phyloP scores from a whole-genome alignment of 2,113 vertebrate genomes.

The Entosphenus tridentatus region DNA sequence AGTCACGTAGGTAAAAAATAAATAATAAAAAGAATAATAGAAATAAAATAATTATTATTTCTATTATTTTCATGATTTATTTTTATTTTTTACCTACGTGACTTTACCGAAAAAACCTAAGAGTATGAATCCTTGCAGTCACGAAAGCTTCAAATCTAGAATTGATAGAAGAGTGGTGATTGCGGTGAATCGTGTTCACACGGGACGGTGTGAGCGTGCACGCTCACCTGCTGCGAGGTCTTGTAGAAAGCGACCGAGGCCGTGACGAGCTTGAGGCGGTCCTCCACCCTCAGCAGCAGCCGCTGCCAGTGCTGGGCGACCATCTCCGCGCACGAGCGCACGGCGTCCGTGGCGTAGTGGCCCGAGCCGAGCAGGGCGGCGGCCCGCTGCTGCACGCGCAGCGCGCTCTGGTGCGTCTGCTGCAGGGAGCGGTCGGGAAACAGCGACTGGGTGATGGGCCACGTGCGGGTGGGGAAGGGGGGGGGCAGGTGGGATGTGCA shows the following conservation, averaged over 20 bases:
- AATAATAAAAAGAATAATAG: too few relatives aligned
- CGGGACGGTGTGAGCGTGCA: too few relatives aligned
- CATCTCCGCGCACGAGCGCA: conserved; percentile 72
- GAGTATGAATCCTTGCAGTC: too few relatives aligned
- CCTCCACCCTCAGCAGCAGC: conserved; percentile 97
- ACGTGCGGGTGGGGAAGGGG: conserved; percentile 19
- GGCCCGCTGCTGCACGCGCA: conserved; percentile 89
- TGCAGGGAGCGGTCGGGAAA: conserved; percentile 95
- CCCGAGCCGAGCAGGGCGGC: conserved; percentile 72
- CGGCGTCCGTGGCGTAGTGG: conserved; percentile 71
- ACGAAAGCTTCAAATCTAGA: too few relatives aligned
- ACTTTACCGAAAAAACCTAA: too few relatives aligned
- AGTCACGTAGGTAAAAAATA: too few relatives aligned
- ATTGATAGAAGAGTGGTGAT: too few relatives aligned
- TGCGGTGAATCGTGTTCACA: too few relatives aligned
- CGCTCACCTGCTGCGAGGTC: conserved; percentile 72
- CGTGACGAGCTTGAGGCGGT: conserved; percentile 84
- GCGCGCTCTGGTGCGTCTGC: conserved; percentile 93
- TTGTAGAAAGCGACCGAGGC: conserved; percentile 96
- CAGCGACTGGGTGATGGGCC: conserved; percentile 39
- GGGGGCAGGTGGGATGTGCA: conserved; percentile 26
- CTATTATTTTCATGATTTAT: too few relatives aligned
- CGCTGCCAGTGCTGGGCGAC: conserved; percentile 95
- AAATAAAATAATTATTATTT: too few relatives aligned
- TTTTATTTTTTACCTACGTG: too few relatives aligned